phyloP scores from a whole-genome alignment of 2,797 vertebrate species.

The Pantherophis alleghaniensis region DNA sequence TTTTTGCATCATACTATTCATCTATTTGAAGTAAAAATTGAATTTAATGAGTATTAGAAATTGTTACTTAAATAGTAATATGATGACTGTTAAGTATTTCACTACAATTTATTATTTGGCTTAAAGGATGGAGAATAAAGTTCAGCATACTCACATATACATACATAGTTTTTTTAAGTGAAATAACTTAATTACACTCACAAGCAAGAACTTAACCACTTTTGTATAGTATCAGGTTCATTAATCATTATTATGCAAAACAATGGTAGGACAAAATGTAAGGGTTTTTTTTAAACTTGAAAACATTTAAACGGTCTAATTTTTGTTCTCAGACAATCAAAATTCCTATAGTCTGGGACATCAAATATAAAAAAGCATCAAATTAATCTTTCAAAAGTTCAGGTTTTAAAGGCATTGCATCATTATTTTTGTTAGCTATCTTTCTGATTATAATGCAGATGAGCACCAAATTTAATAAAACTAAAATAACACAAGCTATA shows the following conservation, averaged over 20 bases:
- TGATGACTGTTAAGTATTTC: slow-evolving; percentile 31
- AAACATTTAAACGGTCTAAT: slow-evolving; percentile 65
- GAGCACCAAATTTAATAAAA: slow-evolving; percentile 83
- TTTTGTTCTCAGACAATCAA: slow-evolving; percentile 75
- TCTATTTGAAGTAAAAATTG: background rate
- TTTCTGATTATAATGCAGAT: slow-evolving; percentile 94
- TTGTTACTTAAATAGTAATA: slow-evolving; percentile 5
- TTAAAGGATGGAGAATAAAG: background rate
- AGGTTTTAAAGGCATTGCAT: slow-evolving; percentile 81
- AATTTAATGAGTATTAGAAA: background rate
- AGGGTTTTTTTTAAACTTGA: slow-evolving; percentile 39
- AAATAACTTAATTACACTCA: slow-evolving; percentile 40
- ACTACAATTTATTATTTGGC: background rate
- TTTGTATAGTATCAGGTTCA: slow-evolving; percentile 49
- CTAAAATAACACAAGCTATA: slow-evolving; percentile 86
- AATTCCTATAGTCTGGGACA: slow-evolving; percentile 80
- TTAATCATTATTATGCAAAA: slow-evolving; percentile 44
- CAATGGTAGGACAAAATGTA: slow-evolving; percentile 25
- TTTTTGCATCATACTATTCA: slow-evolving; percentile 14
- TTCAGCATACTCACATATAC: background rate
- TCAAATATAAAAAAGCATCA: slow-evolving; percentile 80
- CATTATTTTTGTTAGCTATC: slow-evolving; percentile 86
- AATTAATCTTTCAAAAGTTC: slow-evolving; percentile 81
- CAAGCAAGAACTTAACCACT: slow-evolving; percentile 47
- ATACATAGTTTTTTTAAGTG: background rate